Evolutionary conservation across 30 jellyfish, hydroid and myxozoan genomes (phyloP).

Genomic region (Turritopsis rubra): DNA sequence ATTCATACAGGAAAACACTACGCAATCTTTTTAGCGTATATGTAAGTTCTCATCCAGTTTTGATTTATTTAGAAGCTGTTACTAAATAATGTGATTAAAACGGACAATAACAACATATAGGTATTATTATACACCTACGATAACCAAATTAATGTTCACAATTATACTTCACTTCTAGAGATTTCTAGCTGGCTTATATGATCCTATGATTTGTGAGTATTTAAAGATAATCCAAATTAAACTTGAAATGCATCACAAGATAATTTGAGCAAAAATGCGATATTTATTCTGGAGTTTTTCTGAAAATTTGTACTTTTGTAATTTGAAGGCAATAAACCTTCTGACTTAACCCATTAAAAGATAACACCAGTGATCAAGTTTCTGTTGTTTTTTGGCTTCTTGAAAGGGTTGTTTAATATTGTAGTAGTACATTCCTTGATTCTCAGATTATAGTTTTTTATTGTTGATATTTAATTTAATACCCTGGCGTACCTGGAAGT

Average conservation of each 20-base stretch:
- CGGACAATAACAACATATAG: too few relatives aligned
- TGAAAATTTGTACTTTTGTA: neutral
- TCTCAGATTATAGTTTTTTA: neutral
- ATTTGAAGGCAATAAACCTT: neutral
- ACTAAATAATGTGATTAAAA: too few relatives aligned
- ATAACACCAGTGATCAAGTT: neutral
- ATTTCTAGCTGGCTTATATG: conserved; percentile 65
- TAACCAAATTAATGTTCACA: neutral
- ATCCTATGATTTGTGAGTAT: conserved; percentile 57
- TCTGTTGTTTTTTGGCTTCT: too few relatives aligned
- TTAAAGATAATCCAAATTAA: conserved; percentile 54
- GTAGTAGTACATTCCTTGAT: too few relatives aligned
- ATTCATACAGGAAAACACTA: conserved; percentile 66
- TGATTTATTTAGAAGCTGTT: neutral
- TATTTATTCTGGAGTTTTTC: neutral
- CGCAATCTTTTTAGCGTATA: conserved; percentile 57
- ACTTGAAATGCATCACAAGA: conserved; percentile 80
- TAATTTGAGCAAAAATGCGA: neutral
- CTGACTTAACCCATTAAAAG: neutral
- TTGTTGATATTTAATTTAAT: conserved; percentile 31
- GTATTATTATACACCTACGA: neutral
- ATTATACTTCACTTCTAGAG: conserved; percentile 23
- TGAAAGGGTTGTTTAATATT: too few relatives aligned
- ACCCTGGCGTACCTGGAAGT: conserved; percentile 87
- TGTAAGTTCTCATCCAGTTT: conserved; percentile 39